A percentile compares a stretch with the other conserved stretches of the same genome.
Evolutionary conservation across 2,113 vertebrate genomes (phyloP).

Genomic region (Mola mola): DNA sequence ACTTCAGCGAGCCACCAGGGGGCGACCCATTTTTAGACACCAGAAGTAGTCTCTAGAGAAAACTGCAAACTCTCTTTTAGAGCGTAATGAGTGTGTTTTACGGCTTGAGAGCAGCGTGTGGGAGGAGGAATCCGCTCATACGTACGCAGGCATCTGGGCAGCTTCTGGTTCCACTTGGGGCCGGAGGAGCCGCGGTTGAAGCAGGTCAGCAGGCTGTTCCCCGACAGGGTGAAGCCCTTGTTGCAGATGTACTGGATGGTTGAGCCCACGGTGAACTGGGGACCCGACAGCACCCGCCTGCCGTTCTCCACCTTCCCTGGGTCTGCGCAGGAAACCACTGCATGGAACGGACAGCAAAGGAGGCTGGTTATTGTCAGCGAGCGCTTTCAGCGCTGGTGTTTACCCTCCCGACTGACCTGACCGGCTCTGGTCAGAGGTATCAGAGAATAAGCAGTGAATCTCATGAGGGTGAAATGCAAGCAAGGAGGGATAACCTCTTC

Average conservation of each 20-base stretch:
- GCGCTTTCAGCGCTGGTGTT: no score
- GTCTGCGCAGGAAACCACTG: conserved; percentile 90
- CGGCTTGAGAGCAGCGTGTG: background rate
- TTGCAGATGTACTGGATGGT: conserved; percentile 92
- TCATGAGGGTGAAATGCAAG: no score
- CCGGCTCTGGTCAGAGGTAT: no score
- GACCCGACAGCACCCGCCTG: conserved; percentile 87
- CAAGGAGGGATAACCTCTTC: no score
- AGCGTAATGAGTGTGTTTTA: no score
- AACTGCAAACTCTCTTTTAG: no score
- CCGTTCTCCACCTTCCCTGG: conserved; percentile 92
- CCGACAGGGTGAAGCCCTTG: conserved; percentile 88
- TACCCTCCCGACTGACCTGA: no score
- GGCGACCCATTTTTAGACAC: no score
- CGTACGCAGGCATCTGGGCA: conserved; percentile 92
- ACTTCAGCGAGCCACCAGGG: no score
- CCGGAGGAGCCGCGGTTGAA: conserved; percentile 85
- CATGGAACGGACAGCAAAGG: background rate
- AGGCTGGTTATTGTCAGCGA: background rate
- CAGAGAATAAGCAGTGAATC: no score
- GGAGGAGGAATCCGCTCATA: conserved; percentile 32
- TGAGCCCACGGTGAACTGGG: conserved; percentile 87
- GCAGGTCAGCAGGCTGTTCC: conserved; percentile 88
- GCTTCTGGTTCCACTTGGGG: conserved; percentile 92
- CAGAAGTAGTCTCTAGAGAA: no score